Conservation (phyloP, 1,140 invertebrate species). For the Varroa destructor region DNA sequence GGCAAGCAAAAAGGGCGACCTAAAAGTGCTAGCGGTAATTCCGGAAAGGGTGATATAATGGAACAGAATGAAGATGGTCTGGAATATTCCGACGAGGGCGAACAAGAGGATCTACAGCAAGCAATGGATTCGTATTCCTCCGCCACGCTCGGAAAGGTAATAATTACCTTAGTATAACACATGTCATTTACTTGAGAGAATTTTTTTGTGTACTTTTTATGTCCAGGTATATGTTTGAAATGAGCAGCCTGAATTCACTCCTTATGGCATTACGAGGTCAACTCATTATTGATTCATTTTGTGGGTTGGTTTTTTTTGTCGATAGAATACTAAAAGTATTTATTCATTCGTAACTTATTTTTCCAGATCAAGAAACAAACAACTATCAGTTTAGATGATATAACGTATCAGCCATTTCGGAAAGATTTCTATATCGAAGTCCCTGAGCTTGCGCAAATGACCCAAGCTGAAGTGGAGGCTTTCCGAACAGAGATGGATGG, state of each 20-base stretch:
- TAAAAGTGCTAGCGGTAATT: constrained; percentile 30
- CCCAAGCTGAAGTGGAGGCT: constrained; percentile 51
- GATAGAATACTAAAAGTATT: constrained; percentile 40
- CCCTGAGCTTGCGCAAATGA: constrained; percentile 76
- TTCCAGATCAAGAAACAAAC: constrained; percentile 63
- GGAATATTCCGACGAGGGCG: constrained; percentile 46
- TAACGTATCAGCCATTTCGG: constrained; percentile 67
- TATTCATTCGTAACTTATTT: constrained; percentile 69
- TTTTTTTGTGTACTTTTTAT: constrained; percentile 22
- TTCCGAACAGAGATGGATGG: constrained; percentile 47
- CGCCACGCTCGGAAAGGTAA: constrained; percentile 24
- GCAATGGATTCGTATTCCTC: constrained; percentile 28
- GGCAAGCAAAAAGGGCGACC: constrained; percentile 32
- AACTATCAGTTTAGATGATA: constrained; percentile 52
- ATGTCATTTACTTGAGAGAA: background rate
- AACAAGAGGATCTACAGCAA: constrained; percentile 27
- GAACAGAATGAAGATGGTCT: constrained; percentile 93
- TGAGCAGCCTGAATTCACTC: background rate
- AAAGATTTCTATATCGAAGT: constrained; percentile 96
- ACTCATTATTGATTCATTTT: too few species aligned
- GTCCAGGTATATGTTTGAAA: background rate
- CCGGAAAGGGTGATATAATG: constrained; percentile 70
- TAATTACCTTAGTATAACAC: constrained; percentile 1
- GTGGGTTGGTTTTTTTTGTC: too few species aligned
- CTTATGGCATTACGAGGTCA: constrained; percentile 16